Evolutionary conservation across 2,888 invertebrate species (phyloP).

Genomic region (Dendrolimus pini): DNA sequence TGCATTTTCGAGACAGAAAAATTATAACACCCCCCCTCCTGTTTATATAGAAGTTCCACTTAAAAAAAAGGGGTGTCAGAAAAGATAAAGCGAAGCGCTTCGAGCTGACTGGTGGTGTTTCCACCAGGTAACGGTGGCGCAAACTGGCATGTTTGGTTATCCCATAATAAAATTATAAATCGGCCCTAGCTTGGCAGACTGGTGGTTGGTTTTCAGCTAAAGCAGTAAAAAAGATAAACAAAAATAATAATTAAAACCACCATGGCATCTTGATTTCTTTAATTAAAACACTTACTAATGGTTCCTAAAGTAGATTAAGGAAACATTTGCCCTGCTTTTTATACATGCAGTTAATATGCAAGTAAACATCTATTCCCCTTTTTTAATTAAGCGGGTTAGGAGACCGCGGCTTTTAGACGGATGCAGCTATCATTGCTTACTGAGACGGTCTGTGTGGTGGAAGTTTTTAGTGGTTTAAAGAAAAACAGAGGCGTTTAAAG

Average conservation of each 20-base stretch:
- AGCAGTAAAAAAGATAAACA: too few relatives aligned
- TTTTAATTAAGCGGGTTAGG: constrained; percentile 38
- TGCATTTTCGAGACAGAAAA: too few relatives aligned
- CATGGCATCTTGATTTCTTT: background rate
- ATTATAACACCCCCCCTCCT: too few relatives aligned
- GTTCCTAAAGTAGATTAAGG: background rate
- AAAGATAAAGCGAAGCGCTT: too few relatives aligned
- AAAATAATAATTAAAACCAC: background rate
- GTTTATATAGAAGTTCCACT: too few relatives aligned
- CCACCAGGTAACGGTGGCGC: too few relatives aligned
- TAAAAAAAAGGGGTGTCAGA: too few relatives aligned
- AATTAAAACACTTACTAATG: background rate
- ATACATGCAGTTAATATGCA: background rate
- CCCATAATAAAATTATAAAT: too few relatives aligned
- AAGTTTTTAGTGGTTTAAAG: background rate
- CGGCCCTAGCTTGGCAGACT: too few relatives aligned
- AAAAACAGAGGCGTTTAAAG: constrained; percentile 1
- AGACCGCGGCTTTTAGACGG: constrained; percentile 26
- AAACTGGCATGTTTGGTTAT: too few relatives aligned
- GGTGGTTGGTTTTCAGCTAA: too few relatives aligned
- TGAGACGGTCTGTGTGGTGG: constrained; percentile 15
- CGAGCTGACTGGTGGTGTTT: too few relatives aligned
- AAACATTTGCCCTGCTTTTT: background rate
- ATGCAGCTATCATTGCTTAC: constrained; percentile 33
- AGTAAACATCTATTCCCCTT: constrained; percentile 1